Percentiles rank a stretch among this genome's conserved stretches.
Conservation (phyloP, 2,113 vertebrate genomes). For the Tringa solitaria region DNA sequence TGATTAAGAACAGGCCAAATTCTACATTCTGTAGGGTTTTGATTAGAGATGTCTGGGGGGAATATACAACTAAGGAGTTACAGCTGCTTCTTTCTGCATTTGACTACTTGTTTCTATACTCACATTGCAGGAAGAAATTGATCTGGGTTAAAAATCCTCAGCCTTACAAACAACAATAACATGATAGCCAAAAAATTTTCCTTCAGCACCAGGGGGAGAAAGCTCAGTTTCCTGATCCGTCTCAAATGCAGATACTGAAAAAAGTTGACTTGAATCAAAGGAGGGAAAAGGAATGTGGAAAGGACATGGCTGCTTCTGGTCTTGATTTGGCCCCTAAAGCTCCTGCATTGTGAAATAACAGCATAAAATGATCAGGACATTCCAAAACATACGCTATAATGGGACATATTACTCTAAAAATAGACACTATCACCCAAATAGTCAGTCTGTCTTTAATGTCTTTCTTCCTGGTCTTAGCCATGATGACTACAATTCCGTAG, state of each 20-base stretch:
- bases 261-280: neutral
- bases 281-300: neutral
- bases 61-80: neutral
- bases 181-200: neutral
- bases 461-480: neutral
- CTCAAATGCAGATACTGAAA: neutral
- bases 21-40: neutral
- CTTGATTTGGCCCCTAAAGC: neutral
- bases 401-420: neutral
- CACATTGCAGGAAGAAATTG: neutral
- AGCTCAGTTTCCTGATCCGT: neutral
- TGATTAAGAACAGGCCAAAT: neutral
- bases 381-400: neutral
- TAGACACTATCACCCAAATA: neutral
- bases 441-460: neutral
- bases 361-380: neutral
- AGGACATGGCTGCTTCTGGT: neutral
- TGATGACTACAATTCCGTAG: neutral
- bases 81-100: neutral
- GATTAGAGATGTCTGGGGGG: neutral
- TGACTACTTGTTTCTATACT: neutral
- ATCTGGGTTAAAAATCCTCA: neutral
- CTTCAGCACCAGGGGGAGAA: neutral
- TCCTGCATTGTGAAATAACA: neutral
- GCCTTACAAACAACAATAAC: neutral